phyloP scores from a whole-genome alignment of 1,140 invertebrate species.

The Neodiprion lecontei region DNA sequence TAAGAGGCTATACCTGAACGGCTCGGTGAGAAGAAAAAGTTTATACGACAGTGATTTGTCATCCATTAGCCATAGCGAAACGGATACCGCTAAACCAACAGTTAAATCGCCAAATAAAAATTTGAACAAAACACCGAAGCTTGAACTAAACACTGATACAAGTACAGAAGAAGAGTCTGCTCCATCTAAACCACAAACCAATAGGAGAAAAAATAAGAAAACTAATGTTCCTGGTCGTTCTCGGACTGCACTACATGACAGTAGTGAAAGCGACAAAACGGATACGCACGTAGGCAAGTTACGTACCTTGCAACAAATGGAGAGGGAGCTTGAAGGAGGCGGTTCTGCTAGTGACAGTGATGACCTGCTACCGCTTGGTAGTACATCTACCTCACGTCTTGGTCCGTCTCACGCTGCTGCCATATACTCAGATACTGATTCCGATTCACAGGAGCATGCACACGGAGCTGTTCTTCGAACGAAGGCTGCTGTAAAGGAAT shows the following conservation, averaged over 20 bases:
- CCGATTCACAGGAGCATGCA: constrained; percentile 71
- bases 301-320: constrained; percentile 72
- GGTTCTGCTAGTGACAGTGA: constrained; percentile 76
- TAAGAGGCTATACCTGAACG: constrained; percentile 80
- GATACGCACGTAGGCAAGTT: constrained; percentile 54
- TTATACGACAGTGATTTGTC: constrained; percentile 72
- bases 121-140: constrained; percentile 28
- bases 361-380: constrained; percentile 70
- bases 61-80: constrained; percentile 69
- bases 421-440: constrained; percentile 79
- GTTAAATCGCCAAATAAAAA: constrained; percentile 39
- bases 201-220: constrained; percentile 51
- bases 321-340: constrained; percentile 67
- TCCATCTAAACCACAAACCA: constrained; percentile 40
- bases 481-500: constrained; percentile 85
- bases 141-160: constrained; percentile 49
- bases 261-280: constrained; percentile 48
- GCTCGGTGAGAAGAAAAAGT: constrained; percentile 70
- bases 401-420: constrained; percentile 61
- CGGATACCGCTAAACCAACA: constrained; percentile 50
- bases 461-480: constrained; percentile 69
- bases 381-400: constrained; percentile 45
- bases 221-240: constrained; percentile 42
- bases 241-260: constrained; percentile 38
- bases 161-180: constrained; percentile 51